Evolutionary conservation across 53 echinoderm and acorn worm genomes (phyloP).

Genomic region (Henricia sp.): DNA sequence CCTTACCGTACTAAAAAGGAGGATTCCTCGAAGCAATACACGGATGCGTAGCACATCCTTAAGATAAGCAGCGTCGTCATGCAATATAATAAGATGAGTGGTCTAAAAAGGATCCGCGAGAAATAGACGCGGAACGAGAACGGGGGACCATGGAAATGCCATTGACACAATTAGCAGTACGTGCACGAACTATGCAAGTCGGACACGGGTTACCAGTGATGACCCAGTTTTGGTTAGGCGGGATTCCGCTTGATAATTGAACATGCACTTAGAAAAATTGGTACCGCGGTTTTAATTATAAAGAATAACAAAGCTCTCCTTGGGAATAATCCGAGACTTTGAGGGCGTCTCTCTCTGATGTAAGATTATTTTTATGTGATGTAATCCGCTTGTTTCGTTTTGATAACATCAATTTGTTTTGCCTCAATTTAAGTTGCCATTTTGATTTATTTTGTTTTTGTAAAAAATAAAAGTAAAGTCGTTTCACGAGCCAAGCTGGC

Average conservation of each 20-base stretch:
- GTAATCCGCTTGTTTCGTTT: too few species aligned
- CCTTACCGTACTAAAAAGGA: slow-evolving; percentile 2
- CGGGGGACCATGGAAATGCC: slow-evolving; percentile 40
- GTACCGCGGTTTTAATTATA: too few species aligned
- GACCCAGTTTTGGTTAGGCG: background rate
- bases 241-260: slow-evolving; percentile 27
- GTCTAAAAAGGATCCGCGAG: slow-evolving; percentile 7
- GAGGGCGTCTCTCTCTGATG: too few species aligned
- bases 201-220: background rate
- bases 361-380: too few species aligned
- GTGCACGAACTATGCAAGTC: background rate
- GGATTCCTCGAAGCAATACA: slow-evolving; percentile 5
- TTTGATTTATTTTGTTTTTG: too few species aligned
- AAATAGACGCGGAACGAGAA: slow-evolving; percentile 13
- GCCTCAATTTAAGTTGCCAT: too few species aligned
- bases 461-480: too few species aligned
- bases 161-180: slow-evolving; percentile 5
- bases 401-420: too few species aligned
- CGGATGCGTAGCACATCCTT: slow-evolving; percentile 6
- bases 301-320: too few species aligned
- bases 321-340: too few species aligned
- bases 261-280: slow-evolving; percentile 46
- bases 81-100: slow-evolving; percentile 22
- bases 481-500: too few species aligned
- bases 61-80: slow-evolving; percentile 20